Evolutionary conservation across 1,140 invertebrate genomes (phyloP), one percentile per base, ranked within the genome.

Genomic region (Lysiphlebus fabarum): DNA sequence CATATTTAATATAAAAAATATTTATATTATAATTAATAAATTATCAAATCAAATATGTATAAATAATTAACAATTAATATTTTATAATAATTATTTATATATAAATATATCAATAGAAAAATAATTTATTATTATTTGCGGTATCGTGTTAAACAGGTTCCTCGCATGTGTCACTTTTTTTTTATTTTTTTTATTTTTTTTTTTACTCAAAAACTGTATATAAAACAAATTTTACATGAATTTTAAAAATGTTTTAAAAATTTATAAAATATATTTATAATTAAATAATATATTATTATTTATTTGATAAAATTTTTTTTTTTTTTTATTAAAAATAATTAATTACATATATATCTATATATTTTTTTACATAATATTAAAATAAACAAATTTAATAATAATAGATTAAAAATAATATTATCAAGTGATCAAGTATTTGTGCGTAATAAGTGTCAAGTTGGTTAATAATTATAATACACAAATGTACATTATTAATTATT

Each of bases 161-260:
- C 43, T 59, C 41, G 63, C 68, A 70, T 73, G 70, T 73, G 70
- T 73, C 71, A 70, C 66, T 60, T 55, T 44, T 61, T 66, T n/a
- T n/a, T n/a, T n/a, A n/a, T n/a, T n/a, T n/a, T n/a, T n/a, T n/a
- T n/a, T n/a, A n/a, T n/a, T n/a, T n/a, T n/a, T n/a, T n/a, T n/a
- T n/a, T n/a, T n/a, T n/a, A n/a, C n/a, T n/a, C n/a, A n/a, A n/a
- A n/a, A n/a, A n/a, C n/a, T n/a, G n/a, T n/a, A n/a, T n/a, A n/a
- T n/a, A n/a, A n/a, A n/a, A n/a, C n/a, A n/a, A n/a, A n/a, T n/a
- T n/a, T n/a, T n/a, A n/a, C n/a, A n/a, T n/a, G n/a, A n/a, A n/a
- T n/a, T n/a, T n/a, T n/a, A n/a, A n/a, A n/a, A n/a, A n/a, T n/a
- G n/a, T n/a, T n/a, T n/a, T n/a, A n/a, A n/a, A n/a, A n/a, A n/a